Conservation (phyloP, 1,140 invertebrate genomes). For the Laupala kohalensis region DNA sequence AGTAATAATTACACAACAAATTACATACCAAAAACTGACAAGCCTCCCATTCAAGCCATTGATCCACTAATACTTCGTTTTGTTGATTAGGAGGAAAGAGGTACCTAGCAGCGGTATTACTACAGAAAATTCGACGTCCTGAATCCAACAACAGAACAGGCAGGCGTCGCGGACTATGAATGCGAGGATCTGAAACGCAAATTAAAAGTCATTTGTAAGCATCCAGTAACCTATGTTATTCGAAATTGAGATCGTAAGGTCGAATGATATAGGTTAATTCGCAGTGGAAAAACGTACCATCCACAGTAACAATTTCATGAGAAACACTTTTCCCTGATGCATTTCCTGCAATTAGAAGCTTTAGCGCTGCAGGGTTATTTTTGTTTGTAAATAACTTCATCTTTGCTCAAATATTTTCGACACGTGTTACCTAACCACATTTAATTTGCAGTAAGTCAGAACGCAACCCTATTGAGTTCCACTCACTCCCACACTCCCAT, state of each 20-base stretch:
- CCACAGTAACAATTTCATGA: conserved; percentile 9
- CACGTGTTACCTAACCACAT: too few species aligned
- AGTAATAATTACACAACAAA: background rate
- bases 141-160: conserved; percentile 18
- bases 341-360: conserved; percentile 16
- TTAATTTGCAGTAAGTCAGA: too few species aligned
- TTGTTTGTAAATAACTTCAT: conserved; percentile 18
- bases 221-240: background rate
- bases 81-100: conserved; percentile 15
- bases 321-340: conserved; percentile 13
- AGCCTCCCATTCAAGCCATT: conserved; percentile 52
- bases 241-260: background rate
- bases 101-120: conserved; percentile 16
- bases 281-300: conserved; percentile 7
- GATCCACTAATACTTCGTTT: conserved; percentile 14
- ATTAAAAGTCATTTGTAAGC: background rate
- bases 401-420: too few species aligned
- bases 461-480: too few species aligned
- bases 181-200: conserved; percentile 16
- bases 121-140: conserved; percentile 18
- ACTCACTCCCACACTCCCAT: too few species aligned
- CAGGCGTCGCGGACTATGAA: conserved; percentile 13
- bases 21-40: conserved; percentile 37
- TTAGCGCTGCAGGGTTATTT: conserved; percentile 17
- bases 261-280: background rate